Conservation (phyloP, 1,140 invertebrate genomes). For the Hermatobates lingyangjiaoensis region DNA sequence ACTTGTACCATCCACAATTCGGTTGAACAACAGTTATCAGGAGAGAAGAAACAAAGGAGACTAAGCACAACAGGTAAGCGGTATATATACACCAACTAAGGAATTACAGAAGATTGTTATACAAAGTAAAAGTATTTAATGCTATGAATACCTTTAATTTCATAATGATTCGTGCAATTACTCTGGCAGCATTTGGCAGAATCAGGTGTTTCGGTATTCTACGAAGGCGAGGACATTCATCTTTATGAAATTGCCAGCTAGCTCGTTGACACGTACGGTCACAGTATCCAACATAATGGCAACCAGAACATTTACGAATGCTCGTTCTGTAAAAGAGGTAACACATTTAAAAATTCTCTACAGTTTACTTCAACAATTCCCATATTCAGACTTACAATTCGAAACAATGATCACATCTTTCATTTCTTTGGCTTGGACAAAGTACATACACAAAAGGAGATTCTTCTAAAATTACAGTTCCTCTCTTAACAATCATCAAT, state of each 20-base stretch:
- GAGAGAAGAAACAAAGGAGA: neutral
- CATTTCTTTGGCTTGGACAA: no score
- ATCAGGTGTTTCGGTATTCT: conserved; percentile 36
- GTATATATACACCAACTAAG: neutral
- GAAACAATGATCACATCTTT: no score
- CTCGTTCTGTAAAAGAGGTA: conserved; percentile 32
- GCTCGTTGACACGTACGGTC: conserved; percentile 48
- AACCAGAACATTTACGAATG: conserved; percentile 54
- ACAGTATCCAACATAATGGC: conserved; percentile 63
- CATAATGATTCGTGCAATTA: conserved; percentile 51
- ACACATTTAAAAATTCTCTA: neutral
- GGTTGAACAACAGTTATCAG: neutral
- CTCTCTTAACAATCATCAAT: no score
- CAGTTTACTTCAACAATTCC: no score
- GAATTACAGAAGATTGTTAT: neutral
- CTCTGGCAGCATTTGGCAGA: conserved; percentile 49
- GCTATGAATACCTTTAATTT: conserved; percentile 31
- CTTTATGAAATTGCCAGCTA: conserved; percentile 55
- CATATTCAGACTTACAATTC: no score
- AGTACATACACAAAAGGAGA: no score
- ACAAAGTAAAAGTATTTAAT: neutral
- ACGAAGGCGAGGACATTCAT: conserved; percentile 52
- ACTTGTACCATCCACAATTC: neutral
- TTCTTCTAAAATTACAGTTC: no score
- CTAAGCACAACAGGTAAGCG: neutral